Conservation (phyloP, 2,888 invertebrate species). For the Apodemia zela region DNA sequence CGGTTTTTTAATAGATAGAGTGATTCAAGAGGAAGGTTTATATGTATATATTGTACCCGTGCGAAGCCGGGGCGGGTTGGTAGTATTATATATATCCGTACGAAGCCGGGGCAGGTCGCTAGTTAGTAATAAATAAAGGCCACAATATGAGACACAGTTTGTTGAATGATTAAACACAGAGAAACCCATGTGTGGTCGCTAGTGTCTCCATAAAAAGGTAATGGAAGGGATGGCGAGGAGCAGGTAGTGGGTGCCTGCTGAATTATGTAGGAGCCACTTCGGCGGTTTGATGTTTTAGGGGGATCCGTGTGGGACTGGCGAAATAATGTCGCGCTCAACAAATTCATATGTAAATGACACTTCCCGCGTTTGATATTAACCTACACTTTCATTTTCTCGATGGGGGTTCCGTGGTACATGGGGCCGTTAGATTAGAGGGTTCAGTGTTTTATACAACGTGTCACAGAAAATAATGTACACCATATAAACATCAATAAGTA, state of each 20-base stretch:
- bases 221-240: neutral
- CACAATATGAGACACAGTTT: neutral
- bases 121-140: neutral
- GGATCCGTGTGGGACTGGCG: constrained; percentile 23
- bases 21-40: too few species aligned
- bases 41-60: too few species aligned
- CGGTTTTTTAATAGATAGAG: too few species aligned
- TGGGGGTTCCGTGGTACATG: too few species aligned
- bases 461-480: too few species aligned
- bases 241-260: constrained; percentile 21
- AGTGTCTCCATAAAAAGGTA: neutral
- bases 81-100: too few species aligned
- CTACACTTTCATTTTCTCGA: neutral
- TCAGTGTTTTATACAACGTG: too few species aligned
- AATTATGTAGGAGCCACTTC: constrained; percentile 30
- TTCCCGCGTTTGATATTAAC: constrained; percentile 2
- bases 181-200: neutral
- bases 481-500: too few species aligned
- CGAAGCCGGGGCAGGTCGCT: too few species aligned
- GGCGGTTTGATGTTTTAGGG: constrained; percentile 28
- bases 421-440: too few species aligned
- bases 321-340: neutral
- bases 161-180: neutral
- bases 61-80: too few species aligned
- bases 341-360: constrained; percentile 6